Conservation (phyloP, 2,888 invertebrate species). For the Palloptera scutellata region DNA sequence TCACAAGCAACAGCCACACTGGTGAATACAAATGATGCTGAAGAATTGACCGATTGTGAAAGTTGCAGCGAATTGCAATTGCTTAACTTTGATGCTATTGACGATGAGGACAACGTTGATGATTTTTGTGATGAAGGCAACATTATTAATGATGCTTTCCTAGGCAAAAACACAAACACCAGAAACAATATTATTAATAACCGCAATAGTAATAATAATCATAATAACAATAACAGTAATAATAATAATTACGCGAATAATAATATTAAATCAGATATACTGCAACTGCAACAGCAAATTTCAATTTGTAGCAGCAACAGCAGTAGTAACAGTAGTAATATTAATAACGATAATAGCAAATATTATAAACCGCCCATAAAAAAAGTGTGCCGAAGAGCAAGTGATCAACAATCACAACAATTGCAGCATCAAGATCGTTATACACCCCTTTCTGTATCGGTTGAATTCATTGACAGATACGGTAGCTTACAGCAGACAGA, state of each 20-base stretch:
- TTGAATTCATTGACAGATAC: neutral
- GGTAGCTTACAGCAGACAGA: neutral
- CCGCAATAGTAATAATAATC: neutral
- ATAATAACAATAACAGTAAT: neutral
- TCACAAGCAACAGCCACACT: neutral
- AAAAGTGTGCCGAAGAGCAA: no score
- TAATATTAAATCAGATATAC: neutral
- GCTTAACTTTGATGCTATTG: conserved; percentile 41
- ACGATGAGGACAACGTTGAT: conserved; percentile 42
- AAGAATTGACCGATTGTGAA: conserved; percentile 46
- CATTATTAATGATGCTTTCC: neutral
- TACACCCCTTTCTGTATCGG: neutral
- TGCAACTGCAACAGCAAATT: conserved; percentile 40
- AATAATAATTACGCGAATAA: neutral
- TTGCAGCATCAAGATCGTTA: neutral
- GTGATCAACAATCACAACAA: conserved; percentile 5
- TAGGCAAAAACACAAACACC: neutral
- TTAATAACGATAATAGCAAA: no score
- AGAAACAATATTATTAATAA: neutral
- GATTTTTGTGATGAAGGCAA: neutral
- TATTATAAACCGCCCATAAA: no score
- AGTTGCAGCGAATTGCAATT: conserved; percentile 45
- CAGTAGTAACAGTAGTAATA: no score
- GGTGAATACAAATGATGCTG: neutral
- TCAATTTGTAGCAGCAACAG: neutral